phyloP scores from a whole-genome alignment of 2,797 vertebrate species.

The Argya squamiceps region DNA sequence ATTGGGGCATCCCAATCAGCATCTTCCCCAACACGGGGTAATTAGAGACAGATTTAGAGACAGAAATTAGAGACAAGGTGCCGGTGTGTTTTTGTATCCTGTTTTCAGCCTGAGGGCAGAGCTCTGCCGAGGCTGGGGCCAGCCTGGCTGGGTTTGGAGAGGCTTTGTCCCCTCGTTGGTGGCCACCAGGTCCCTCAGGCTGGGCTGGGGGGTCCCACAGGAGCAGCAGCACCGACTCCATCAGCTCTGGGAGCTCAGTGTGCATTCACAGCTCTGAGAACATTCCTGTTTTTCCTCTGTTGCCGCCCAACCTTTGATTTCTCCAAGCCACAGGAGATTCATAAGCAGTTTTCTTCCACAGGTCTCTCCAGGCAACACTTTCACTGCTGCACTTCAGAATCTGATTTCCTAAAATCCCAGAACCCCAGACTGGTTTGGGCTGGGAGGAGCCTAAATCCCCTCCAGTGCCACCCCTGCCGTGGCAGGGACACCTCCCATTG shows the following conservation, averaged over 20 bases:
- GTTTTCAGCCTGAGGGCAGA: too few relatives aligned
- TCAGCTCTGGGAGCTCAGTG: rapidly evolving
- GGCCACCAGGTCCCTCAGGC: too few relatives aligned
- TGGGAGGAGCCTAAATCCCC: not conserved
- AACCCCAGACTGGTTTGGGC: not conserved
- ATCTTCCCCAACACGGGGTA: too few relatives aligned
- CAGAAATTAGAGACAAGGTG: too few relatives aligned
- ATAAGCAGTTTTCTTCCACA: rapidly evolving
- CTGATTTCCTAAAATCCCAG: rapidly evolving
- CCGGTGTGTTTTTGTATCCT: too few relatives aligned
- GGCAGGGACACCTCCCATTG: not conserved
- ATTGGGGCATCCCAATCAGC: too few relatives aligned
- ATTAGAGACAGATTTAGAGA: too few relatives aligned
- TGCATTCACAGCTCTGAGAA: not conserved
- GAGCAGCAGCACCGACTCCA: not conserved
- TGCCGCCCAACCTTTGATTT: rapidly evolving
- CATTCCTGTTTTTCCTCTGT: rapidly evolving
- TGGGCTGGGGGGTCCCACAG: too few relatives aligned
- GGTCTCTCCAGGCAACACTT: rapidly evolving
- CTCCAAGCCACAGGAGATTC: not conserved
- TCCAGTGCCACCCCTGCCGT: not conserved
- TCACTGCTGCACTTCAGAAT: not conserved
- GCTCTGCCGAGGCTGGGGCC: too few relatives aligned
- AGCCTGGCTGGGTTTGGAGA: too few relatives aligned
- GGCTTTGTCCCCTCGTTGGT: too few relatives aligned